These are phyloP conservation scores for Athalia circularis DNA, from an alignment of 2,888 invertebrate genomes.

Conservation along the genomic window DNA sequence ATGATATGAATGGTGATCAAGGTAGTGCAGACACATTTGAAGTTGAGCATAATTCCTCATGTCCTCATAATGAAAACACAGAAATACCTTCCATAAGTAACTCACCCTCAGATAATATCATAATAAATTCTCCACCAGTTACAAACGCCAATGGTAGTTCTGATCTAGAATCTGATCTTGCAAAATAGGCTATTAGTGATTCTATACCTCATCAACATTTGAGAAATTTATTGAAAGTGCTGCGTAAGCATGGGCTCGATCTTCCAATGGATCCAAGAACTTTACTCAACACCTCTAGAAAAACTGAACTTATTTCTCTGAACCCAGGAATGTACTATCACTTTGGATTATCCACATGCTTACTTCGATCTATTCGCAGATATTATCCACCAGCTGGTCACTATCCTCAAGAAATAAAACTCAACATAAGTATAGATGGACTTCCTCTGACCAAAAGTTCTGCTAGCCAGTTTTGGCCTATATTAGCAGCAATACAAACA, in stretches of 20 bases:
- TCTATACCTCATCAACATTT: constrained; percentile 7
- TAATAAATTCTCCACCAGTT: background rate
- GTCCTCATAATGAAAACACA: background rate
- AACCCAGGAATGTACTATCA: constrained; percentile 21
- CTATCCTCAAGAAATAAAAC: constrained; percentile 3
- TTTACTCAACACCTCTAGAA: constrained; percentile 15
- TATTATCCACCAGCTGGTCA: constrained; percentile 21
- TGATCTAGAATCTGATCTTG: constrained; percentile 7
- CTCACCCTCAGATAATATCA: background rate
- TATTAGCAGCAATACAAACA: too few relatives aligned
- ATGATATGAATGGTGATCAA: background rate
- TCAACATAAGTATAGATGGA: constrained; percentile 23
- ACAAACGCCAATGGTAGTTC: background rate
- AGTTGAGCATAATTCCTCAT: background rate
- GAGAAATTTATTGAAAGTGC: constrained; percentile 7
- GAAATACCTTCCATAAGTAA: background rate
- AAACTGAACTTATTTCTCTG: constrained; percentile 10
- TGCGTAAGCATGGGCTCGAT: constrained; percentile 18
- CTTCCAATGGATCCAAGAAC: constrained; percentile 18
- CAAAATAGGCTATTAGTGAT: constrained; percentile 6
- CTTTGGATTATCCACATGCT: too few relatives aligned
- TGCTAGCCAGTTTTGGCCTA: too few relatives aligned
- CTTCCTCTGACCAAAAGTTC: constrained; percentile 20
- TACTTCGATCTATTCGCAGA: constrained; percentile 13
- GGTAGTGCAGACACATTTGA: background rate